Conservation (phyloP, 2,888 invertebrate genomes). For the Encarsia formosa region DNA sequence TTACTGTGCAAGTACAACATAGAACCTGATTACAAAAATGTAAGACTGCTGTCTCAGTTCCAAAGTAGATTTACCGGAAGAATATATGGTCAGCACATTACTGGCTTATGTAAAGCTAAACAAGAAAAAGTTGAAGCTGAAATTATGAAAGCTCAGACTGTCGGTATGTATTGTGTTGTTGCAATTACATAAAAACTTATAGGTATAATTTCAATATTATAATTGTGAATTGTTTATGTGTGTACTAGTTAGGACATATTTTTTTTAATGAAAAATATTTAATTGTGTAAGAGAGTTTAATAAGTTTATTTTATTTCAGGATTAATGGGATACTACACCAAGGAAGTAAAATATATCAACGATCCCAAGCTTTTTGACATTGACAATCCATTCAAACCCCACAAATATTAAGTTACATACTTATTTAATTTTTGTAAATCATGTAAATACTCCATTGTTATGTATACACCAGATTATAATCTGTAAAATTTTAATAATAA, state of each 20-base stretch:
- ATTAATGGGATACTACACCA: constrained; percentile 78
- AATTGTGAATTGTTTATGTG: too few relatives aligned
- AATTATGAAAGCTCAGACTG: constrained; percentile 70
- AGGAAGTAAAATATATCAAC: constrained; percentile 72
- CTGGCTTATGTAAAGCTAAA: constrained; percentile 82
- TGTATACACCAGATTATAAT: background rate
- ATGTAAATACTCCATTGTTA: constrained; percentile 15
- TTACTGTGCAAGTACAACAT: constrained; percentile 80
- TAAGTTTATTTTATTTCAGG: constrained; percentile 50
- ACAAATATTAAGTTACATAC: constrained; percentile 62
- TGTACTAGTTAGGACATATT: too few relatives aligned
- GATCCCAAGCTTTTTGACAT: constrained; percentile 92
- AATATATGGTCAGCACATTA: constrained; percentile 88
- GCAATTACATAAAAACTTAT: too few relatives aligned
- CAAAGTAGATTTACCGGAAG: constrained; percentile 92
- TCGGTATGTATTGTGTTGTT: constrained; percentile 59
- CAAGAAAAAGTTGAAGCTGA: constrained; percentile 71
- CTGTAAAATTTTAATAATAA: background rate
- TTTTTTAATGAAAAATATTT: too few relatives aligned
- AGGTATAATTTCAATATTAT: too few relatives aligned
- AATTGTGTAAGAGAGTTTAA: too few relatives aligned
- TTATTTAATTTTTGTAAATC: constrained; percentile 25
- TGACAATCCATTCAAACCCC: constrained; percentile 74
- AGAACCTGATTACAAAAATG: constrained; percentile 87
- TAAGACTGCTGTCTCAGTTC: constrained; percentile 87